A percentile compares a stretch with the other conserved stretches of the same genome.
These are phyloP conservation scores for Zaprionus kolodkinae DNA, from an alignment of 1,140 invertebrate species.

Conservation along the genomic window DNA sequence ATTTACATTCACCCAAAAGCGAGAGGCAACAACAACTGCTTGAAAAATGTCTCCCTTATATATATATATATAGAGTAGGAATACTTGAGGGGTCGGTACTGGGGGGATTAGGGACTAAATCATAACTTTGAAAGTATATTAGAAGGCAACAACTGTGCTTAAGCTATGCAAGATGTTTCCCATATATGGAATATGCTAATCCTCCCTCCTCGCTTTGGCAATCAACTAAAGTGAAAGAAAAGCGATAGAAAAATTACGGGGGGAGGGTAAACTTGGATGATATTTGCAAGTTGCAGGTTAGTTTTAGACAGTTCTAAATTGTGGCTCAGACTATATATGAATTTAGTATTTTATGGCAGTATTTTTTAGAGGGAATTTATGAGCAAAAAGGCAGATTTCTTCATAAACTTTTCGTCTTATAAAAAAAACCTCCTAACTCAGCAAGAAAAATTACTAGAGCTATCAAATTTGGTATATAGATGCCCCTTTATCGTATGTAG, in stretches of 20 bases:
- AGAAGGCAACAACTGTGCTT: constrained; percentile 32
- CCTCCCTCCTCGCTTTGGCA: constrained; percentile 7
- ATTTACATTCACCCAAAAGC: constrained; percentile 34
- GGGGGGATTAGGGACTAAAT: constrained; percentile 17
- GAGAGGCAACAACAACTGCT: not conserved
- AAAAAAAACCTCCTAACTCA: no score
- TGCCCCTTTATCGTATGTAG: not conserved
- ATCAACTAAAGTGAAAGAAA: constrained; percentile 22
- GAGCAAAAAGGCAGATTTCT: no score
- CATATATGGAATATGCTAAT: constrained; percentile 39
- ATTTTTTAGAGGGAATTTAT: not conserved
- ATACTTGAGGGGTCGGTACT: no score
- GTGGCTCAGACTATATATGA: not conserved
- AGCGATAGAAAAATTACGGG: not conserved
- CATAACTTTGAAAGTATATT: constrained; percentile 35
- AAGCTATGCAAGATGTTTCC: not conserved
- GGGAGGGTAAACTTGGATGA: not conserved
- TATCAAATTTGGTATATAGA: not conserved
- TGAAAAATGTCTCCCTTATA: constrained; percentile 24
- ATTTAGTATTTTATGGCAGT: not conserved
- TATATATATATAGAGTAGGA: not conserved
- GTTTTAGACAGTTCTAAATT: not conserved
- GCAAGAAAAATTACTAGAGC: no score
- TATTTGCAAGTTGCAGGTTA: not conserved
- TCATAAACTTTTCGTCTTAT: no score